Conservation (phyloP, 2,113 vertebrate species). For the Mirounga angustirostris region DNA sequence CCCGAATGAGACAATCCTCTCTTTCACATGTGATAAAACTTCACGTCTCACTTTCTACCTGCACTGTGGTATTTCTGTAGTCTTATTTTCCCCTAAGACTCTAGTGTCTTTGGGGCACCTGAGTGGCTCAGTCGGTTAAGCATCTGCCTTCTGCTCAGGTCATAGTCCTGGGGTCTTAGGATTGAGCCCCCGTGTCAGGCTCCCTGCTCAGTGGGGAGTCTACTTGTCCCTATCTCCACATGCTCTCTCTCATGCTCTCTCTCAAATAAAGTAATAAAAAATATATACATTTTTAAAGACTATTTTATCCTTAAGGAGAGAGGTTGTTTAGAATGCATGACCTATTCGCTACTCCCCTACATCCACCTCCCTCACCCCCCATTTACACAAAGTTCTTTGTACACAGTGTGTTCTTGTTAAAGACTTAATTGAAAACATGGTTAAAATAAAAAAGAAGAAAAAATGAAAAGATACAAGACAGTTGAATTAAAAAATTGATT, state of each 20-base stretch:
- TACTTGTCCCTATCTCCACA: too few relatives aligned
- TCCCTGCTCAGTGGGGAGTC: too few relatives aligned
- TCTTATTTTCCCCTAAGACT: background rate
- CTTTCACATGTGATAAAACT: background rate
- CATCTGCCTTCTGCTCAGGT: too few relatives aligned
- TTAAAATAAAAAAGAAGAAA: background rate
- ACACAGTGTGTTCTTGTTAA: background rate
- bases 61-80: background rate
- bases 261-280: too few relatives aligned
- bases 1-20: background rate
- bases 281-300: background rate
- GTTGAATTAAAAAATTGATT: background rate
- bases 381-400: background rate
- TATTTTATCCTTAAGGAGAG: background rate
- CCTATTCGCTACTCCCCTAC: background rate
- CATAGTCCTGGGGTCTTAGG: too few relatives aligned
- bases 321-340: background rate
- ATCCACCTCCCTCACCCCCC: too few relatives aligned
- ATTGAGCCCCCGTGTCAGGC: too few relatives aligned
- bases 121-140: too few relatives aligned
- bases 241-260: too few relatives aligned
- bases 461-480: background rate
- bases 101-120: background rate
- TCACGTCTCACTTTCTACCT: background rate
- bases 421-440: background rate